Conservation (phyloP, 2,113 vertebrate species). For the Tachuris rubrigastra region DNA sequence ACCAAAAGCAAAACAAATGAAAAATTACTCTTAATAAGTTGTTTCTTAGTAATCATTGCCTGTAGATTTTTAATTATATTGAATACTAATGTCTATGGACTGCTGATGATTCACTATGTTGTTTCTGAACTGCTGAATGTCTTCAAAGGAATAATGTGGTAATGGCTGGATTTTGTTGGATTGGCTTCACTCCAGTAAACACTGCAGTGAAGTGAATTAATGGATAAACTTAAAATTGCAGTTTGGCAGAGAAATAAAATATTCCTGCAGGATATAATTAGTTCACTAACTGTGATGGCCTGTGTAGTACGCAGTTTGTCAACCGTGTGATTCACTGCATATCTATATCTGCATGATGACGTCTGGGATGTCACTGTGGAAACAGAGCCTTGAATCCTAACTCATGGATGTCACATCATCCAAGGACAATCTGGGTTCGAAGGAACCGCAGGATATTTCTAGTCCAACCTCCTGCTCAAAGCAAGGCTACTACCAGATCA, state of each 20-base stretch:
- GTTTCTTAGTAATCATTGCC: neutral
- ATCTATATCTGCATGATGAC: neutral
- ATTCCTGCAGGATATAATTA: neutral
- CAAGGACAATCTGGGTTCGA: neutral
- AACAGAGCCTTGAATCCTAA: neutral
- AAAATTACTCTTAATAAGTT: neutral
- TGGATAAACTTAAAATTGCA: neutral
- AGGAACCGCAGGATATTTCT: neutral
- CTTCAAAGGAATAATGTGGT: neutral
- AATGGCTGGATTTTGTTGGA: neutral
- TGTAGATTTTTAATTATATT: neutral
- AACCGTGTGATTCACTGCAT: neutral
- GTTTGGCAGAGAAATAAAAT: neutral
- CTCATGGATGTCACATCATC: accelerated
- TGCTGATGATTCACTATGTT: neutral
- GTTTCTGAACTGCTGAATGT: neutral
- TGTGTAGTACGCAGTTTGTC: neutral
- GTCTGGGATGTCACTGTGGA: neutral
- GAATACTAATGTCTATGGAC: neutral
- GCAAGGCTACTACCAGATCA: neutral
- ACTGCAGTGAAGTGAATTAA: neutral
- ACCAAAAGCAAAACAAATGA: neutral
- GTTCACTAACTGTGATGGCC: neutral
- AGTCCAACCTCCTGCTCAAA: neutral
- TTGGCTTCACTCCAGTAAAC: neutral